A percentile compares a stretch with the other conserved stretches of the same genome.
Evolutionary conservation across 2,888 invertebrate genomes (phyloP).

Genomic region (Alloscopus bannaensis): DNA sequence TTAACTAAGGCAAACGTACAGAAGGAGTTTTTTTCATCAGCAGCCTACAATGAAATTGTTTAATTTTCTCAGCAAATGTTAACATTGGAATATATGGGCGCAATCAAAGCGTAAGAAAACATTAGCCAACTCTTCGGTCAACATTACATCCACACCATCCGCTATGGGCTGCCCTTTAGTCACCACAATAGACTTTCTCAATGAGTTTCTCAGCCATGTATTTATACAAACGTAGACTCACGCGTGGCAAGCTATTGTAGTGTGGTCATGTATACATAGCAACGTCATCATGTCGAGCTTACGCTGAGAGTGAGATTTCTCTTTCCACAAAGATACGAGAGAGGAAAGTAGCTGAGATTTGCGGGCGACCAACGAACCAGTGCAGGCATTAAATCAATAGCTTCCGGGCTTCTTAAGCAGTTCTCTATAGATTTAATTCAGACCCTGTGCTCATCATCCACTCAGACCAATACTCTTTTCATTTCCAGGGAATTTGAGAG

Average conservation of each 20-base stretch:
- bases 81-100: slow-evolving; percentile 21
- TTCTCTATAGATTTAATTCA: slow-evolving; percentile 3
- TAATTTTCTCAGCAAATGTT: slow-evolving; percentile 45
- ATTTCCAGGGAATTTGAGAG: neutral
- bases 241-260: no score
- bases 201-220: no score
- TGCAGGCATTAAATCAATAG: slow-evolving; percentile 35
- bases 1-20: slow-evolving; percentile 40
- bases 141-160: neutral
- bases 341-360: slow-evolving; percentile 1
- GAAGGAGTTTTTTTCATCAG: neutral
- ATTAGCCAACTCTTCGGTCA: slow-evolving; percentile 34
- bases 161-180: slow-evolving; percentile 13
- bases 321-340: no score
- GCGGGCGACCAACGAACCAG: neutral
- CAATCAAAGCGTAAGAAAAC: slow-evolving; percentile 26
- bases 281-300: no score
- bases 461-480: neutral
- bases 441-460: neutral
- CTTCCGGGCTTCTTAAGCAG: slow-evolving; percentile 21
- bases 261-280: no score
- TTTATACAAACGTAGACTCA: no score
- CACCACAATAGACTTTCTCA: no score
- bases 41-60: slow-evolving; percentile 24
- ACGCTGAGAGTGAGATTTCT: no score